A percentile compares a stretch with the other conserved stretches of the same genome.
These are phyloP conservation scores for Pagetopsis macropterus DNA, from an alignment of 2,797 vertebrate genomes.

Conservation along the genomic window DNA sequence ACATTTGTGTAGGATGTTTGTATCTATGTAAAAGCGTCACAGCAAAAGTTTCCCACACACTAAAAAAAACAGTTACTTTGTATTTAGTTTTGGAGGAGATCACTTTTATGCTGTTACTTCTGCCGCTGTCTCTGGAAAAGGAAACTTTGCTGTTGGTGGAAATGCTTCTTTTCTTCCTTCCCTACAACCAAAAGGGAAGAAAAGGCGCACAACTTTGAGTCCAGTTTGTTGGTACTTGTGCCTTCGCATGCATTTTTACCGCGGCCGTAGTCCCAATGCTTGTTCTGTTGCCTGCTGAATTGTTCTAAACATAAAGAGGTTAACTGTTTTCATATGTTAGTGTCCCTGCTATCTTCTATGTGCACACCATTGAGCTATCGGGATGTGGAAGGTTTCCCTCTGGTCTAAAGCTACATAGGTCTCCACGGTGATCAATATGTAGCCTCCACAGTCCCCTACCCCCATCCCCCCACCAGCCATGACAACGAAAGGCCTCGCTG, in stretches of 20 bases:
- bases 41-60: slow-evolving; percentile 57
- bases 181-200: slow-evolving; percentile 51
- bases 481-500: slow-evolving; percentile 63
- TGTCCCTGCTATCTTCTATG: slow-evolving; percentile 67
- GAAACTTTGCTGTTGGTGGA: slow-evolving; percentile 63
- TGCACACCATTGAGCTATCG: slow-evolving; percentile 66
- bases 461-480: slow-evolving; percentile 45
- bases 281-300: slow-evolving; percentile 82
- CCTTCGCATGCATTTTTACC: slow-evolving; percentile 87
- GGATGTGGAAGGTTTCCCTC: slow-evolving; percentile 54
- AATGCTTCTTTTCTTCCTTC: slow-evolving; percentile 66
- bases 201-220: slow-evolving; percentile 72
- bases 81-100: slow-evolving; percentile 21
- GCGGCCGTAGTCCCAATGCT: slow-evolving; percentile 80
- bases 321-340: slow-evolving; percentile 71
- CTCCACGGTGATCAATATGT: slow-evolving; percentile 70
- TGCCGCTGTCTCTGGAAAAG: slow-evolving; percentile 68
- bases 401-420: slow-evolving; percentile 66
- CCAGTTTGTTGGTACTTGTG: slow-evolving; percentile 85
- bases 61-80: slow-evolving; percentile 9
- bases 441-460: slow-evolving; percentile 69
- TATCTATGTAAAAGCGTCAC: slow-evolving; percentile 86
- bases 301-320: slow-evolving; percentile 72
- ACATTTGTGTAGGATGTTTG: slow-evolving; percentile 85
- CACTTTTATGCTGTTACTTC: slow-evolving; percentile 53